phyloP scores from a whole-genome alignment of 2,797 vertebrate species.

The Galago senegalensis region DNA sequence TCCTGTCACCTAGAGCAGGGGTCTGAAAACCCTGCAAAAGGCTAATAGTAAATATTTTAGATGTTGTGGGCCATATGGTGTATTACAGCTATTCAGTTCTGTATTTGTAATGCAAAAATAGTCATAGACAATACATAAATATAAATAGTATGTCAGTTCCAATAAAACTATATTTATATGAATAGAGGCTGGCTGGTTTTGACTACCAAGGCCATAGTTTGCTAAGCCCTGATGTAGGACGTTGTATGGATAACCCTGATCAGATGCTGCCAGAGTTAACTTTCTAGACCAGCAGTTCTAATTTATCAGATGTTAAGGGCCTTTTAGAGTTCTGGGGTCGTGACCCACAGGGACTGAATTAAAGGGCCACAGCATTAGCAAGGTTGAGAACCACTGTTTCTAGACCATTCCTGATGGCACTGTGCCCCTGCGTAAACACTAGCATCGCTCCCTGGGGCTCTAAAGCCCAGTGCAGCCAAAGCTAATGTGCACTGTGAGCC shows the following conservation, averaged over 20 bases:
- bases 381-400: neutral
- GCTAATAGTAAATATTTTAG: neutral
- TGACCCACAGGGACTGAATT: too few relatives aligned
- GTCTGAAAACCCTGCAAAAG: neutral
- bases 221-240: neutral
- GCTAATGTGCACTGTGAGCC: neutral
- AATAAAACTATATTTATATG: neutral
- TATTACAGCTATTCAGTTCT: neutral
- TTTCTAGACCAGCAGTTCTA: neutral
- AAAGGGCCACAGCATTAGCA: too few relatives aligned
- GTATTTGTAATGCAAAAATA: neutral
- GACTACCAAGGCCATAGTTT: neutral
- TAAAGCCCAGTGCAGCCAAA: neutral
- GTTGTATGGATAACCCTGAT: neutral
- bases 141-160: neutral
- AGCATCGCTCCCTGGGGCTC: accelerated
- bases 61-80: neutral
- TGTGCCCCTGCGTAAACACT: accelerated
- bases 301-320: too few relatives aligned
- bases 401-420: neutral
- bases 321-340: too few relatives aligned
- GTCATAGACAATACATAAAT: neutral
- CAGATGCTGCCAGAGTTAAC: neutral
- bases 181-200: neutral
- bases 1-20: neutral